phyloP scores from a whole-genome alignment of 2,797 vertebrate genomes.

The Lithobates pipiens region DNA sequence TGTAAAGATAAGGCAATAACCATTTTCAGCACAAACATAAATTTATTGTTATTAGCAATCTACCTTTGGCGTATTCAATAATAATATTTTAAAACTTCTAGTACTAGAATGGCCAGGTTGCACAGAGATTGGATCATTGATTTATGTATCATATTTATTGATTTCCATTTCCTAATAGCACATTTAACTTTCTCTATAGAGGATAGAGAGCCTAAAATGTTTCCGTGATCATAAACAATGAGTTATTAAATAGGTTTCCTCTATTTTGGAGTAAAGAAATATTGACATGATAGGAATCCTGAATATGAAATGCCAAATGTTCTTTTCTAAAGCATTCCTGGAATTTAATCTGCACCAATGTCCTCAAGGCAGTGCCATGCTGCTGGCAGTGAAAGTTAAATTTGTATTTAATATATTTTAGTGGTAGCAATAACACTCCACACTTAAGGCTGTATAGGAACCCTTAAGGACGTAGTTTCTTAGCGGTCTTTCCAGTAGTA shows the following conservation, averaged over 20 bases:
- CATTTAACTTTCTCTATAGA: constrained; percentile 9
- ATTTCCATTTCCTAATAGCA: neutral
- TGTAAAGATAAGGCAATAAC: neutral
- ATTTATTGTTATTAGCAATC: neutral
- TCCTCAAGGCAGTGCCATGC: neutral
- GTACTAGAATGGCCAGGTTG: neutral
- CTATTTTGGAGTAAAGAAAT: neutral
- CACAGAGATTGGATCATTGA: neutral
- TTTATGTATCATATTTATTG: constrained; percentile 7
- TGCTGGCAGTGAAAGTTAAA: neutral
- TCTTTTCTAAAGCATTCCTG: neutral
- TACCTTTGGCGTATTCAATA: neutral
- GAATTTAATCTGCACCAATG: neutral
- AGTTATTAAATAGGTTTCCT: neutral
- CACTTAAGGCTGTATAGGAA: too few species aligned
- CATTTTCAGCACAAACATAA: neutral
- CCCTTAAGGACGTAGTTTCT: too few species aligned
- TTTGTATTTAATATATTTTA: neutral
- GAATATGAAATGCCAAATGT: neutral
- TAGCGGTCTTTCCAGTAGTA: too few species aligned
- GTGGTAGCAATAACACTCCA: neutral
- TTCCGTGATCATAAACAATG: constrained; percentile 2
- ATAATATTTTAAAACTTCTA: neutral
- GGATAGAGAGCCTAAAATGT: neutral
- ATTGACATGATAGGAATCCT: neutral